These are phyloP conservation scores for Steatornis caripensis DNA, from an alignment of 2,113 vertebrate genomes.

Conservation along the genomic window DNA sequence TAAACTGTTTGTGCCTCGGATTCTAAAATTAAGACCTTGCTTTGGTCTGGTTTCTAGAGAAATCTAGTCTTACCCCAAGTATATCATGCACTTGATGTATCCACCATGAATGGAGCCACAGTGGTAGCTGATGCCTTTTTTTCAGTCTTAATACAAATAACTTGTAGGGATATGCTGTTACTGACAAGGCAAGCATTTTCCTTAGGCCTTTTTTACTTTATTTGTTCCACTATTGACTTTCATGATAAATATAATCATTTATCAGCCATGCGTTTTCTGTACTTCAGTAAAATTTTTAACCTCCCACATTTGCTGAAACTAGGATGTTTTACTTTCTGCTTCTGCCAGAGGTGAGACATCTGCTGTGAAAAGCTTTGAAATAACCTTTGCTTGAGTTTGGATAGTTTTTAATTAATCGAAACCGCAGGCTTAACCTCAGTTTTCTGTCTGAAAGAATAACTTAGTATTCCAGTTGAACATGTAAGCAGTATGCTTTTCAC, in stretches of 20 bases:
- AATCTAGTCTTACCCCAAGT: not conserved
- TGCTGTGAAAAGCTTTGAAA: constrained; percentile 10
- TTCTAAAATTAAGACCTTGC: not conserved
- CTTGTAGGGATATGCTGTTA: not conserved
- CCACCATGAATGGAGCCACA: not conserved
- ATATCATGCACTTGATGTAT: not conserved
- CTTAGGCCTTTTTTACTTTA: not conserved
- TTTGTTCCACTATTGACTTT: constrained; percentile 17
- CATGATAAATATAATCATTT: not conserved
- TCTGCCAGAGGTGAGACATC: not conserved
- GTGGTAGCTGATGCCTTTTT: not conserved
- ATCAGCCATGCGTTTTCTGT: not conserved
- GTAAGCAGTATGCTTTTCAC: not conserved
- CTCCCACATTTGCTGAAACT: not conserved
- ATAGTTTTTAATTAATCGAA: constrained; percentile 1
- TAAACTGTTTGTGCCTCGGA: not conserved
- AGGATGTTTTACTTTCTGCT: not conserved
- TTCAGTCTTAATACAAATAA: not conserved
- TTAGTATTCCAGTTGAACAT: not conserved
- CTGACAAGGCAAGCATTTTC: not conserved
- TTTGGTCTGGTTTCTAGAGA: not conserved
- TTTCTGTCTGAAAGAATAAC: not conserved
- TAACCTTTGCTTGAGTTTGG: not conserved
- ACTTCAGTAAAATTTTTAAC: not conserved
- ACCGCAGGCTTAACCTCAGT: not conserved